Evolutionary conservation across 2,888 invertebrate species (phyloP).

Genomic region (Eledona agricola): DNA sequence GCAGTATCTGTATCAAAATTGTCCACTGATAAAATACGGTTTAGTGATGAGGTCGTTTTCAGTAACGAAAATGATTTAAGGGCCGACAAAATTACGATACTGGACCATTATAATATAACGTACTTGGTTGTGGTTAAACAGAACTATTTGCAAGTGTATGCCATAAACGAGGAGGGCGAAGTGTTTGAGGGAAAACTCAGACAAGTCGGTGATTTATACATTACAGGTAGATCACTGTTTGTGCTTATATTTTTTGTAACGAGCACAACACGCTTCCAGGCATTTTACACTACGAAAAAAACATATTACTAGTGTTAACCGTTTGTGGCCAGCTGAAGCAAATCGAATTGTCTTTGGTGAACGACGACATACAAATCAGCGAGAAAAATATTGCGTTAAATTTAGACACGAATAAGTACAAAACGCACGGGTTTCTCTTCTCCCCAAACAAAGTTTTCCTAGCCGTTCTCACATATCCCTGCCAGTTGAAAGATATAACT

Average conservation of each 20-base stretch:
- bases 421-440: conserved; percentile 52
- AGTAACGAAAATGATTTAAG: conserved; percentile 42
- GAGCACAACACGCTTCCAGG: conserved; percentile 48
- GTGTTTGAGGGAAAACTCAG: conserved; percentile 48
- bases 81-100: conserved; percentile 51
- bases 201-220: conserved; percentile 51
- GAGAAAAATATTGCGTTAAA: conserved; percentile 50
- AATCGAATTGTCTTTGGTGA: conserved; percentile 46
- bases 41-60: conserved; percentile 40
- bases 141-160: conserved; percentile 50
- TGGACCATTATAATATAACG: conserved; percentile 45
- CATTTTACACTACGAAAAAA: conserved; percentile 48
- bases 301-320: conserved; percentile 50
- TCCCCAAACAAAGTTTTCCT: conserved; percentile 53
- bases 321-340: conserved; percentile 51
- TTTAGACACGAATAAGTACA: conserved; percentile 50
- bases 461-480: conserved; percentile 50
- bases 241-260: conserved; percentile 9
- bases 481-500: conserved; percentile 46
- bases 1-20: conserved; percentile 49
- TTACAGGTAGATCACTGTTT: conserved; percentile 49
- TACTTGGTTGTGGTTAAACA: conserved; percentile 51
- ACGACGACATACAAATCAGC: conserved; percentile 48
- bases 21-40: conserved; percentile 39
- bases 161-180: conserved; percentile 48